A percentile compares a stretch with the other conserved stretches of the same genome.
Conservation (phyloP, 1,140 invertebrate species). For the Ridgeia piscesae region DNA sequence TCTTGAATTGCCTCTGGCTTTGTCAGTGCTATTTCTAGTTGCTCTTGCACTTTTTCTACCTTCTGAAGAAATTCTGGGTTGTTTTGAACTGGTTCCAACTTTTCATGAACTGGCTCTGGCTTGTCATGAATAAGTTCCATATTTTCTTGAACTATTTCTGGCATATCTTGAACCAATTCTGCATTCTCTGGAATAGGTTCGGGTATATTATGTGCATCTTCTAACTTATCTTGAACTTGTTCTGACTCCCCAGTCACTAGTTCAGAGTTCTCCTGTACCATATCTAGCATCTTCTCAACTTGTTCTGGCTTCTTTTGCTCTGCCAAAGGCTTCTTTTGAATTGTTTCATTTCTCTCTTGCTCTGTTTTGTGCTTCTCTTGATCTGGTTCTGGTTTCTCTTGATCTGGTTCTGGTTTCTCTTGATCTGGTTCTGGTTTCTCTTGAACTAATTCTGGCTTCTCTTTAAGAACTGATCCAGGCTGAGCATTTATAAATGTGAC, state of each 20-base stretch:
- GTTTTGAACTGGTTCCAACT: neutral
- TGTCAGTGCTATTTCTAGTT: neutral
- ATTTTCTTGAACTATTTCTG: neutral
- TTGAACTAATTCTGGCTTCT: neutral
- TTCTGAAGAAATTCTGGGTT: neutral
- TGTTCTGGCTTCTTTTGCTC: neutral
- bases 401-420: neutral
- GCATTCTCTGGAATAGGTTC: neutral
- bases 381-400: neutral
- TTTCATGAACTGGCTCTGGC: neutral
- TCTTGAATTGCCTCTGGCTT: neutral
- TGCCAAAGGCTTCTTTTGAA: neutral
- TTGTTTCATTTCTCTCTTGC: neutral
- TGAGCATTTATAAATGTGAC: neutral
- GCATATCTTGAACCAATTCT: neutral
- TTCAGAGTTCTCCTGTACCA: neutral
- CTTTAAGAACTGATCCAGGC: neutral
- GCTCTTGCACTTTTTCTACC: neutral
- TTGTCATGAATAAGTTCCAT: neutral
- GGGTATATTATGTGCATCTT: neutral
- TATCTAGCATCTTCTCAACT: neutral
- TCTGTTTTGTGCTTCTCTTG: neutral
- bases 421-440: neutral
- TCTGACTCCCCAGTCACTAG: neutral
- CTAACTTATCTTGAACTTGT: neutral